Base-by-base conservation (phyloP, 2,888 invertebrate species). In the Caenorhabditis sp. region DNA sequence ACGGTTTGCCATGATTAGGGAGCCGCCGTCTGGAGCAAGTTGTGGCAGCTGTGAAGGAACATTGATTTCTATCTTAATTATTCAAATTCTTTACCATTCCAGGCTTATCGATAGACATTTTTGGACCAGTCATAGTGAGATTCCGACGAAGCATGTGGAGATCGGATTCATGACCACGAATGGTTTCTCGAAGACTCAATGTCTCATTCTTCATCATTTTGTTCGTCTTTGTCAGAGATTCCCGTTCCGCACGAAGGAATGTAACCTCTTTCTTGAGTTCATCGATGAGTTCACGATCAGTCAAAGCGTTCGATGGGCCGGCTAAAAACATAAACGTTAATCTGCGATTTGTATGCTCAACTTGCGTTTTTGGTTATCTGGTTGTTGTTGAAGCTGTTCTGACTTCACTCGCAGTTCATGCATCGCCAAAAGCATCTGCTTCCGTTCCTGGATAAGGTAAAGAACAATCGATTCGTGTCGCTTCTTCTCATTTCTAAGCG, bases 391-490 rank as follows among this genome's bases (percentile, higher is more conserved):
- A 13, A 82, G n/a, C 40, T 82, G 68, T 35, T 78, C 77, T 1
- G 81, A 44, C 37, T 79, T 85, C 26, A 82, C 47, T 28, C 81
- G 40, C 65, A 86, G 47, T 64, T 88, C 87, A 50, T 88, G 88
- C 64, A 88, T 78, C 53, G 79, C 82, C 18, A 87, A 35, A 2
- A 87, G 71, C 56, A 88, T 77, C 44, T 88, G 86, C 67, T 88
- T 88, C 2, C 88, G 61, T 61, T 88, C 88, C 24, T 86, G 81
- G 18, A 88, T 83, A 53, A 88, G 68, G 67, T 84, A 88, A 55
- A 87, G 58, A 22, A 85, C 85, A 58, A 88, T 88, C 44, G 82
- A 72, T 53, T 88, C 87, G 47, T 87, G 86, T n/a, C 84, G 80
- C 53, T 88, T 87, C 37, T 83, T 80, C 58, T 88, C 88, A 35